Evolutionary conservation across 2,888 invertebrate species (phyloP), one percentile per base, ranked within the genome.

Genomic region (Diaperis boleti): DNA sequence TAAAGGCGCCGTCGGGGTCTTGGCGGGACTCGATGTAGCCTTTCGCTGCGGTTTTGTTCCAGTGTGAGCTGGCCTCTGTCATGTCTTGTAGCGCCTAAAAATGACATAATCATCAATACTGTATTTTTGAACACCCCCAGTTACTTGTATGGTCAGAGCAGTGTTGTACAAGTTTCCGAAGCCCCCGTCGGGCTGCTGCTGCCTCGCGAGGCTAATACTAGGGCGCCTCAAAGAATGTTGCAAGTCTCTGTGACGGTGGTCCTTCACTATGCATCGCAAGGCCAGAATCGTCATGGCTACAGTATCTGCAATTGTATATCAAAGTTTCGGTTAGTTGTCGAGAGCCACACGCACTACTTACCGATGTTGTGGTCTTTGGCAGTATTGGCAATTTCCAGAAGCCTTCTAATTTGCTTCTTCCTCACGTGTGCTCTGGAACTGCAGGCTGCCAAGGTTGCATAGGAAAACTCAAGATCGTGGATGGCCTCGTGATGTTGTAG

Each of bases 211-310:
- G 1, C 89, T 90, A 0, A 91, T 86, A 72, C 92, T 89, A 3
- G 94, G 93, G 57, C 92, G 87, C 4, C 91, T 86, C 65, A 94
- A 87, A 75, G 92, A 92, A 78, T 92, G 92, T 72, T 92, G 89
- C 59, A 94, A 83, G 75, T 92, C 93, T 59, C 93, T 87, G 78
- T 94, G 92, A 0, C 92, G 85, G 77, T 94, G 93, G 76, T 94
- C 93, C 73, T 92, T 92, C 33, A 93, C 91, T 71, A 94, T 92
- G 81, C 95, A 95, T 65, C 92, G 88, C 57, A 95, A 82, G 0
- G 94, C 93, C 78, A 94, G 83, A 69, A 94, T 90, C 52, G 93
- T 92, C 90, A 94, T 92, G 0, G 93, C 91, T 70, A 92, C 89
- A 2, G 92, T 92, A 71, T 93, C 93, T 90, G 78, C 4, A 64